Evolutionary conservation across 2,888 invertebrate genomes (phyloP).

Genomic region (Drosophila bunnanda): DNA sequence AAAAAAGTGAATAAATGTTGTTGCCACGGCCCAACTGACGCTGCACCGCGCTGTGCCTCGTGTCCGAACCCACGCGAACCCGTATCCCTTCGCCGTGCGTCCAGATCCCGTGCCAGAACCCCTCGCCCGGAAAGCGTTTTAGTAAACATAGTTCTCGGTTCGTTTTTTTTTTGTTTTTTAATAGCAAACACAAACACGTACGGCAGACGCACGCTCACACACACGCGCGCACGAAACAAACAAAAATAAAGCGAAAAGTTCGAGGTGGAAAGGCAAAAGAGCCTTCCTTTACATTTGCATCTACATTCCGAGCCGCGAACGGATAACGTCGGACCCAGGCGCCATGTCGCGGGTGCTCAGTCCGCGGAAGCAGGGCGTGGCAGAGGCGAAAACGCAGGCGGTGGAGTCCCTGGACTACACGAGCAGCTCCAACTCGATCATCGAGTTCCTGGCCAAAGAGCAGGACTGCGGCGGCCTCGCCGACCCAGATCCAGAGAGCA

Average conservation of each 20-base stretch:
- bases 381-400: constrained; percentile 47
- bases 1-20: constrained; percentile 38
- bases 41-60: constrained; percentile 32
- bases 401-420: constrained; percentile 72
- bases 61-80: constrained; percentile 19
- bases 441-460: constrained; percentile 84
- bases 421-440: constrained; percentile 81
- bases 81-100: constrained; percentile 7
- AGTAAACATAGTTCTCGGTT: constrained; percentile 1
- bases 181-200: neutral
- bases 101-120: neutral
- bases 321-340: neutral
- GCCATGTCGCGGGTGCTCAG: constrained; percentile 77
- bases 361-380: constrained; percentile 63
- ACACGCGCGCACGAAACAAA: neutral
- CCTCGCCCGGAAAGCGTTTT: neutral
- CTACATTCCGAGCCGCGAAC: neutral
- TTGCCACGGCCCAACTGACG: constrained; percentile 35
- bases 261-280: neutral
- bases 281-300: neutral
- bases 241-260: constrained; percentile 8
- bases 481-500: constrained; percentile 88
- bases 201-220: neutral
- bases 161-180: constrained; percentile 2
- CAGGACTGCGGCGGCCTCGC: constrained; percentile 76